phyloP scores from a whole-genome alignment of 2,797 vertebrate species.

The Dipus sagitta region DNA sequence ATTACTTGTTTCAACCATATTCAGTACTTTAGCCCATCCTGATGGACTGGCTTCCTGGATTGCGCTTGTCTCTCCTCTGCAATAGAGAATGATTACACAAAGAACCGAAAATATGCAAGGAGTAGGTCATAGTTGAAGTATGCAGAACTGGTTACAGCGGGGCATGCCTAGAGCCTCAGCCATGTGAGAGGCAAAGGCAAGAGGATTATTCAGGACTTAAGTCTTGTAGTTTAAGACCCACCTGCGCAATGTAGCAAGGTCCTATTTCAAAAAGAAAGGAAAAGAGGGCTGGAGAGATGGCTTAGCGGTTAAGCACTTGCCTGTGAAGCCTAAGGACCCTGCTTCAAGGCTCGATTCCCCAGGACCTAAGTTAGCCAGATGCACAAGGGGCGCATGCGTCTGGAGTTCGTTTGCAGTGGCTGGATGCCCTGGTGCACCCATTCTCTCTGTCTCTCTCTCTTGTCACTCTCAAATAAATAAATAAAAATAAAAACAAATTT shows the following conservation, averaged over 20 bases:
- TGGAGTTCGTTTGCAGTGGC: too few relatives aligned
- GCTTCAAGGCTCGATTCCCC: too few relatives aligned
- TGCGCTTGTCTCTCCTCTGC: background rate
- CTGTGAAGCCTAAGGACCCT: too few relatives aligned
- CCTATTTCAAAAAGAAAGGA: background rate
- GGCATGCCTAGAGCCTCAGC: background rate
- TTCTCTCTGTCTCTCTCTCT: too few relatives aligned
- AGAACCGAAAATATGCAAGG: background rate
- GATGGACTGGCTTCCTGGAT: background rate
- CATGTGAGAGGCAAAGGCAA: background rate
- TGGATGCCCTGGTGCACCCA: too few relatives aligned
- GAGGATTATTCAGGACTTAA: background rate
- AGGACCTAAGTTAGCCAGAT: too few relatives aligned
- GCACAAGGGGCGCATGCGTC: too few relatives aligned
- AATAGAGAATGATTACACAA: background rate
- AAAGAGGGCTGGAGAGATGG: too few relatives aligned
- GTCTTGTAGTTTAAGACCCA: background rate
- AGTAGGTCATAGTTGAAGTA: constrained; percentile 17
- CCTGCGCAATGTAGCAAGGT: too few relatives aligned
- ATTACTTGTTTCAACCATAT: background rate
- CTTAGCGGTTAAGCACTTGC: too few relatives aligned
- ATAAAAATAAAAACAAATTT: too few relatives aligned
- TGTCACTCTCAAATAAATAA: too few relatives aligned
- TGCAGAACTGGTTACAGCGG: background rate
- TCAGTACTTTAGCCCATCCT: background rate